phyloP scores from a whole-genome alignment of 2,113 vertebrate genomes.

The Stictonetta naevosa region DNA sequence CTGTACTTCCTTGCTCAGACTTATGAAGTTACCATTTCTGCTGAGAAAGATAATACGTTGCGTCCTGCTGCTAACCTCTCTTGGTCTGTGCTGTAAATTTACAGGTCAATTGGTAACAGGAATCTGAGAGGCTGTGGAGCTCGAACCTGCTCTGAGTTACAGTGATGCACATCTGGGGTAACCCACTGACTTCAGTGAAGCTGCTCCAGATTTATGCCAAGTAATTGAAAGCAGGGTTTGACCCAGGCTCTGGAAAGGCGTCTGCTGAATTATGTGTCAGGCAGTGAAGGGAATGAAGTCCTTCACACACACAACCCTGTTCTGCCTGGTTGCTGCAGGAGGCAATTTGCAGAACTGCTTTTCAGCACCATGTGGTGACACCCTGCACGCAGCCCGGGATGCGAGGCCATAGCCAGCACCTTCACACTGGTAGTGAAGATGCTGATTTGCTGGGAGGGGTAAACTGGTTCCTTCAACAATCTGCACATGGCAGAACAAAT shows the following conservation, averaged over 20 bases:
- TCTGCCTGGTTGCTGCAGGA: neutral
- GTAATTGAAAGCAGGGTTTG: conserved; percentile 10
- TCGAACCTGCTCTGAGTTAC: neutral
- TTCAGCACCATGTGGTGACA: neutral
- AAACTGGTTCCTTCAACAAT: neutral
- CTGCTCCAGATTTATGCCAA: conserved; percentile 1
- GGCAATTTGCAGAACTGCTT: neutral
- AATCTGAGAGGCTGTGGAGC: neutral
- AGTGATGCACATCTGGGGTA: neutral
- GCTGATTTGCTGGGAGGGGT: neutral
- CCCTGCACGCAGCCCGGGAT: neutral
- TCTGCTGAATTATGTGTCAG: neutral
- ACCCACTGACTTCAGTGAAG: neutral
- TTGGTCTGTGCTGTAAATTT: neutral
- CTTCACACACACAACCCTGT: neutral
- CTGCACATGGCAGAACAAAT: neutral
- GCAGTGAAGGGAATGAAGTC: neutral
- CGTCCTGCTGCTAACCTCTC: neutral
- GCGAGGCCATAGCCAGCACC: neutral
- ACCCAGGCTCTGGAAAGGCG: neutral
- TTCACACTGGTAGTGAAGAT: neutral
- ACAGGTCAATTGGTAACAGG: conserved; percentile 7
- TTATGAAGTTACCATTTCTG: neutral
- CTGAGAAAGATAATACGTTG: neutral
- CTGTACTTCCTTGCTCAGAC: neutral